phyloP scores from a whole-genome alignment of 2,797 vertebrate species.

The Pseudocheirus occidentalis region DNA sequence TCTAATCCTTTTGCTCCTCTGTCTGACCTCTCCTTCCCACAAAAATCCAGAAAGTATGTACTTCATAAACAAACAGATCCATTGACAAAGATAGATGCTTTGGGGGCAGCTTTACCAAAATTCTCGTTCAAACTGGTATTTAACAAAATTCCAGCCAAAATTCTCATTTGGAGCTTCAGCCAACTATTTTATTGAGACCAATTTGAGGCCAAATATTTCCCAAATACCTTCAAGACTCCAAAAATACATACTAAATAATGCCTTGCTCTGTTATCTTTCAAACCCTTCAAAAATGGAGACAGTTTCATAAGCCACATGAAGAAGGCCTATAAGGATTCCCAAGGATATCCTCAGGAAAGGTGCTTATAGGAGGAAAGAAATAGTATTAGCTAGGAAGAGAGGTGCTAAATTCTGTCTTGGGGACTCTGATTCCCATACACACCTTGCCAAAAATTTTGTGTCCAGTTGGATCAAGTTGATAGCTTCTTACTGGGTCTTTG shows the following conservation, averaged over 20 bases:
- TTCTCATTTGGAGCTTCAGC: conserved; percentile 69
- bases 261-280: conserved; percentile 58
- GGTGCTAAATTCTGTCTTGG: neutral
- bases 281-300: conserved; percentile 49
- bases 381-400: conserved; percentile 30
- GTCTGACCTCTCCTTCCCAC: conserved; percentile 67
- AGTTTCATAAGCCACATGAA: conserved; percentile 45
- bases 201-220: conserved; percentile 73
- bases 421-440: neutral
- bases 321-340: conserved; percentile 31
- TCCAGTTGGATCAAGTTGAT: neutral
- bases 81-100: conserved; percentile 76
- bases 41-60: conserved; percentile 62
- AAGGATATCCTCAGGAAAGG: neutral
- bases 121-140: conserved; percentile 69
- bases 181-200: conserved; percentile 75
- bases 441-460: neutral
- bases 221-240: conserved; percentile 67
- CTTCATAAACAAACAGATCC: conserved; percentile 68
- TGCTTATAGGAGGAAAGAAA: neutral
- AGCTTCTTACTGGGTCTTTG: neutral
- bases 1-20: conserved; percentile 66
- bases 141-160: conserved; percentile 76
- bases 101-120: conserved; percentile 72
- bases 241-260: conserved; percentile 74